Evolutionary conservation across 2,113 vertebrate species (phyloP), one percentile per base, ranked within the genome.

Genomic region (Prietella phreatophila): DNA sequence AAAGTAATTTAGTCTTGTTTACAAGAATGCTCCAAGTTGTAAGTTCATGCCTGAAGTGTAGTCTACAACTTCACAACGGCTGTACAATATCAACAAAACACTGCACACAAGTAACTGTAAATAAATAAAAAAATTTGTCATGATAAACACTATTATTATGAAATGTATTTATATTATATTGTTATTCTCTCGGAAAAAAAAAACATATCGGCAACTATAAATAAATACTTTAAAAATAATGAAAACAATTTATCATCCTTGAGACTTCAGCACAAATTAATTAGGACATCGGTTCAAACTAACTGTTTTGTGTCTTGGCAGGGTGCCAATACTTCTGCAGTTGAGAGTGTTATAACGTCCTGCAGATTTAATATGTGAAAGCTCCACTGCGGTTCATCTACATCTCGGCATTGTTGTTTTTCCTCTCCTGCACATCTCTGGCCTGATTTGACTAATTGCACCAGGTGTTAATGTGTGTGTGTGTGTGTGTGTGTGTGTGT

Each of bases 391-490:
- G 7, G 33, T 81, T 87, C 63, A 30, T 82, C 27, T 61, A 69
- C 55, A 30, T 85, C 73, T 65, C 33, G 30, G 42, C 69, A 86
- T 83, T 84, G 88, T 83, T 91, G 83, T 89, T 88, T 82, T 82
- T 88, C 53, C 78, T 55, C 75, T 73, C 58, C 47, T 80, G 82
- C 83, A 85, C 67, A 71, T 80, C 82, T 81, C 83, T 83, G 84
- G 82, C 73, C 83, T 47, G 81, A 81, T 92, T 87, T 90, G 83
- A 83, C 87, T 85, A 82, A 86, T 87, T 86, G 80, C 69, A 88
- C 79, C 90, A 90, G 91, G 91, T 92, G 91, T 90, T 92, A 81
- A 36, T 87, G 85, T 88, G 76, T 88, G 83, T 88, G 63, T 82
- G 82, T 55, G 82, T 83, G 73, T 65, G 58, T 85, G 86, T 75